Conservation (phyloP, 1,140 invertebrate species). For the Drosophila bocki region DNA sequence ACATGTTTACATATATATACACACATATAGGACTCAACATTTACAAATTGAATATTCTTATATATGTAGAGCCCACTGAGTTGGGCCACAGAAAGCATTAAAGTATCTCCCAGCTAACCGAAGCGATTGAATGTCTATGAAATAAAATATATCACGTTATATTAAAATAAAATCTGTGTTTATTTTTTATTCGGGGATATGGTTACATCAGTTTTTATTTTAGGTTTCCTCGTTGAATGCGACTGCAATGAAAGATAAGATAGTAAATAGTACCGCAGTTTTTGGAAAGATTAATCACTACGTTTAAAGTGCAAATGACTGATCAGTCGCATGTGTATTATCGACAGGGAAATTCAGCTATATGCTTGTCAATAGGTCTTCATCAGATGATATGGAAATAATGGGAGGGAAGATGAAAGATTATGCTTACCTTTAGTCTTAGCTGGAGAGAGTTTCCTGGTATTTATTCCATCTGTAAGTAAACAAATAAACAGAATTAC, state of each 20-base stretch:
- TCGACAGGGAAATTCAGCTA: constrained; percentile 50
- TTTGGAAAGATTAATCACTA: constrained; percentile 6
- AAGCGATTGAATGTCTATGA: constrained; percentile 75
- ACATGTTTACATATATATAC: constrained; percentile 49
- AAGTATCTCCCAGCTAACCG: constrained; percentile 50
- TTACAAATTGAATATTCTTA: constrained; percentile 72
- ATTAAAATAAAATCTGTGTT: constrained; percentile 42
- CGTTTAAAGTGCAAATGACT: not conserved
- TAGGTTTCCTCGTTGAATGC: not conserved
- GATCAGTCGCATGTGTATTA: constrained; percentile 40
- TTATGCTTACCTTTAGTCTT: not conserved
- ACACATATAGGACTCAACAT: constrained; percentile 50
- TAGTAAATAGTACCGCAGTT: not conserved
- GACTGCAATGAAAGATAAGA: constrained; percentile 26
- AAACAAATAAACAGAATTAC: not conserved
- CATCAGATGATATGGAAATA: constrained; percentile 18
- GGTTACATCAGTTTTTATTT: constrained; percentile 17
- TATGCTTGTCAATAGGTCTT: constrained; percentile 51
- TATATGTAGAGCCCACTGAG: constrained; percentile 47
- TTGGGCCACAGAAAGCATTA: constrained; percentile 42
- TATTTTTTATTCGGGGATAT: constrained; percentile 42
- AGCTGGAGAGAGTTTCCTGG: not conserved
- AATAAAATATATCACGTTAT: constrained; percentile 82
- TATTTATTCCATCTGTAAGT: constrained; percentile 1
- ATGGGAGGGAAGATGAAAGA: not conserved